These are phyloP conservation scores for Chloroclystis v-ata DNA, from an alignment of 2,888 invertebrate genomes.

Conservation along the genomic window DNA sequence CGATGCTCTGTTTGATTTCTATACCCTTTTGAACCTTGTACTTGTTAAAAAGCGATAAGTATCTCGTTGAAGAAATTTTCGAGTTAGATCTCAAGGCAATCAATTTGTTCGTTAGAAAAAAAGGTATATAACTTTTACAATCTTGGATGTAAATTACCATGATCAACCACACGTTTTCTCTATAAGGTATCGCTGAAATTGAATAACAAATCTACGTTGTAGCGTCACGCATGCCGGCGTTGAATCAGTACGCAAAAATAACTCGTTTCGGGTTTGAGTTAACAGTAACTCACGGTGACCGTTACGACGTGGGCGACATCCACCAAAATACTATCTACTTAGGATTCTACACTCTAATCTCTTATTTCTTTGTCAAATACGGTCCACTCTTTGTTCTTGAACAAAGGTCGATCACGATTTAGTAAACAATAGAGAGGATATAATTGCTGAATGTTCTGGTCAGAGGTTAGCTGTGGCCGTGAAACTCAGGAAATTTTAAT, in stretches of 20 bases:
- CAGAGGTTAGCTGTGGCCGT: conserved; percentile 34
- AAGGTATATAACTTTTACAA: too few species aligned
- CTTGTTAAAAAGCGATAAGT: too few species aligned
- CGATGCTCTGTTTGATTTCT: conserved; percentile 34
- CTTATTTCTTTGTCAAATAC: conserved; percentile 37
- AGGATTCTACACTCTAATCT: conserved; percentile 34
- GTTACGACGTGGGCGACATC: conserved; percentile 62
- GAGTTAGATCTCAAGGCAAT: too few species aligned
- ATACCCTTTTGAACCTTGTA: conserved; percentile 27
- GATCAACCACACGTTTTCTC: conserved; percentile 4
- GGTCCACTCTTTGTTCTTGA: conserved; percentile 38
- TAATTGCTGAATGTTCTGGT: conserved; percentile 24
- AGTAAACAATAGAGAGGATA: conserved; percentile 33
- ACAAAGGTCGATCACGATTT: conserved; percentile 44
- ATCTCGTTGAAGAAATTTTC: too few species aligned
- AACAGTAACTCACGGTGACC: conserved; percentile 62
- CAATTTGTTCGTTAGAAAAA: too few species aligned
- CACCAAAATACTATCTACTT: conserved; percentile 34
- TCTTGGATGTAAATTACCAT: too few species aligned
- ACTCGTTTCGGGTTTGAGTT: conserved; percentile 58
- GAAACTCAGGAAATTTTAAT: conserved; percentile 30
- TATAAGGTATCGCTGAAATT: conserved; percentile 25
- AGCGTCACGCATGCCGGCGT: conserved; percentile 35
- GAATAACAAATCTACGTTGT: conserved; percentile 31
- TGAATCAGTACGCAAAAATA: conserved; percentile 63